Percentiles rank a stretch among this genome's conserved stretches.
Evolutionary conservation across 2,797 vertebrate species (phyloP).

Genomic region (Molossus alvarezi): DNA sequence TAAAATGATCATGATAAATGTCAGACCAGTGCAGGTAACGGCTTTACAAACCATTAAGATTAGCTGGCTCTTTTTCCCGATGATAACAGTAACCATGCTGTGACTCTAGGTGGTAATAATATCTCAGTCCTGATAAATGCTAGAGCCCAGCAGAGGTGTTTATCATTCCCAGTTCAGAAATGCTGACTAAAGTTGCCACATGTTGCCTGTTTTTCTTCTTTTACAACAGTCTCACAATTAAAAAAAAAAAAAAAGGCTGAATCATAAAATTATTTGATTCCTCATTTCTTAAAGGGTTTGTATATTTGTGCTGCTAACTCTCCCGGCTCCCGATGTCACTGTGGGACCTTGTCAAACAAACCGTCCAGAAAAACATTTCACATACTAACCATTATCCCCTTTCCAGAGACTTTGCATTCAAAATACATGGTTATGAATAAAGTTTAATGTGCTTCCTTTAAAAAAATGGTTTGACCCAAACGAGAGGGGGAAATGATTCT

Average conservation of each 20-base stretch:
- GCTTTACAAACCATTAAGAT: conserved; percentile 99
- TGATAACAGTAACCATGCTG: conserved; percentile 94
- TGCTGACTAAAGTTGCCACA: conserved; percentile 94
- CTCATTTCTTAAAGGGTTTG: conserved; percentile 68
- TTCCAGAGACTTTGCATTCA: conserved; percentile 57
- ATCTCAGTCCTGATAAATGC: conserved; percentile 94
- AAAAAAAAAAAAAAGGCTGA: conserved; percentile 73
- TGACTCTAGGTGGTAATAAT: conserved; percentile 95
- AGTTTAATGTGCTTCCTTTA: conserved; percentile 33
- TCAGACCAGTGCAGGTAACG: conserved; percentile 97
- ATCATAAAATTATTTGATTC: conserved; percentile 79
- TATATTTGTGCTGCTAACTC: conserved; percentile 34
- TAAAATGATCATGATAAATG: conserved; percentile 99
- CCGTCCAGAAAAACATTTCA: not conserved
- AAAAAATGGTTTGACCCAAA: conserved; percentile 20
- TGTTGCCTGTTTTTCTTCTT: conserved; percentile 90
- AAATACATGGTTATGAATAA: conserved; percentile 42
- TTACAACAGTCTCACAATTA: conserved; percentile 86
- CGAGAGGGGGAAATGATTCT: not conserved
- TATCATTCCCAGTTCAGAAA: conserved; percentile 92
- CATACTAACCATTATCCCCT: not conserved
- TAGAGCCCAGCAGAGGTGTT: conserved; percentile 92
- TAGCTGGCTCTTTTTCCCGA: conserved; percentile 92
- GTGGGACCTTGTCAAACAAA: conserved; percentile 21
- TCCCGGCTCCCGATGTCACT: not conserved